phyloP scores from a whole-genome alignment of 2,888 invertebrate genomes.

The Troides helena region DNA sequence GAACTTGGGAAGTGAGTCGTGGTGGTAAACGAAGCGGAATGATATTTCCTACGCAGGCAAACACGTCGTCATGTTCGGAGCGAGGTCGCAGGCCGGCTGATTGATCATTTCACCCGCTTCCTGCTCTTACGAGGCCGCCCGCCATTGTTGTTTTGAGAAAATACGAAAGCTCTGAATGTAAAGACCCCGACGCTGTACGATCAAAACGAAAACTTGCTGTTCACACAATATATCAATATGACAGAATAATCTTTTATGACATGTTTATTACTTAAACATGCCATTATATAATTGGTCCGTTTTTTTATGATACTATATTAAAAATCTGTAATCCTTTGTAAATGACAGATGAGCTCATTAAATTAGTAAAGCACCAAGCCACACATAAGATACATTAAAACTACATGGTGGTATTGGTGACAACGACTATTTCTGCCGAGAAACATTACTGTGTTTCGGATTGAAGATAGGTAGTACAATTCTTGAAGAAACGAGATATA shows the following conservation, averaged over 20 bases:
- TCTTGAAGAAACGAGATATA: too few relatives aligned
- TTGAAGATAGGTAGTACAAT: too few relatives aligned
- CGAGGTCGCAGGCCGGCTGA: conserved; percentile 51
- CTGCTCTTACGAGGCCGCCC: conserved; percentile 54
- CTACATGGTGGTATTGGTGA: too few relatives aligned
- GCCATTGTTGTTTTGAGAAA: conserved; percentile 54
- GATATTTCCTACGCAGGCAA: conserved; percentile 24
- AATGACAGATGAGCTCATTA: too few relatives aligned
- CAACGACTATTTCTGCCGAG: too few relatives aligned
- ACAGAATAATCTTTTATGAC: neutral
- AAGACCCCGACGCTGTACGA: conserved; percentile 3
- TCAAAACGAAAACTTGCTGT: neutral
- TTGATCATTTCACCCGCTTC: conserved; percentile 70
- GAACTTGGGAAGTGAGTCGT: conserved; percentile 3
- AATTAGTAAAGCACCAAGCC: too few relatives aligned
- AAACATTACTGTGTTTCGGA: too few relatives aligned
- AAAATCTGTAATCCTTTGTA: neutral
- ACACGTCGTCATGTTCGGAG: conserved; percentile 32
- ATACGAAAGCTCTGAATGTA: conserved; percentile 41
- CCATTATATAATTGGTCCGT: neutral
- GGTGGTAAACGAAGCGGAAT: conserved; percentile 20
- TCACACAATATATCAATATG: neutral
- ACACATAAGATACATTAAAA: too few relatives aligned
- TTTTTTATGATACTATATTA: neutral
- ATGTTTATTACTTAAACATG: neutral